Evolutionary conservation across 2,888 invertebrate species (phyloP).

Genomic region (Trypoxylon attenuatum): DNA sequence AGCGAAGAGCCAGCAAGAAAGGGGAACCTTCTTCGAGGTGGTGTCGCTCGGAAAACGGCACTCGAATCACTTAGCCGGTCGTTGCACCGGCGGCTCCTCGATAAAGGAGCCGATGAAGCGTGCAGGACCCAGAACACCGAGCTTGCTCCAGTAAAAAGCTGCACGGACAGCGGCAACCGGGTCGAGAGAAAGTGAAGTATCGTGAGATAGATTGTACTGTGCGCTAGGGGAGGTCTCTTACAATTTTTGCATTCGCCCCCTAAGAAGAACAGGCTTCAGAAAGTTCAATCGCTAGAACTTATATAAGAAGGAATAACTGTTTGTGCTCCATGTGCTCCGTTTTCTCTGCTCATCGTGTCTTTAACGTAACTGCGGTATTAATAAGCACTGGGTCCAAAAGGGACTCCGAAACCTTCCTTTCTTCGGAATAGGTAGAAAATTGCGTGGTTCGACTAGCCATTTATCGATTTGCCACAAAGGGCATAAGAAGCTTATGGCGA

Average conservation of each 20-base stretch:
- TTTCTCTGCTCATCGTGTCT: too few relatives aligned
- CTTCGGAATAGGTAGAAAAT: too few relatives aligned
- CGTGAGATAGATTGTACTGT: conserved; percentile 1
- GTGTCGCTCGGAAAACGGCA: conserved; percentile 44
- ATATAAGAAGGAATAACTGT: too few relatives aligned
- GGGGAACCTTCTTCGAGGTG: conserved; percentile 28
- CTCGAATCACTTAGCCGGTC: conserved; percentile 54
- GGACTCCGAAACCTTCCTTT: too few relatives aligned
- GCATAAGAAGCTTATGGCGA: too few relatives aligned
- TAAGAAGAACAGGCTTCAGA: neutral
- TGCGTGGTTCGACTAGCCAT: too few relatives aligned
- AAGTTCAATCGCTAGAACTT: neutral
- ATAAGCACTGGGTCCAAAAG: too few relatives aligned
- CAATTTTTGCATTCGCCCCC: neutral
- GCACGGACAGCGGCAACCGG: conserved; percentile 22
- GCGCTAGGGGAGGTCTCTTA: conserved; percentile 6
- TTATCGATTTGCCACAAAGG: too few relatives aligned
- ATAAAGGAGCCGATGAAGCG: conserved; percentile 54
- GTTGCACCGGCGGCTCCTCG: conserved; percentile 52
- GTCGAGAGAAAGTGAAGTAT: conserved; percentile 50
- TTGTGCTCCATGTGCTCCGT: too few relatives aligned
- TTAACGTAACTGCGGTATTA: too few relatives aligned
- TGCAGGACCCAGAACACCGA: conserved; percentile 31
- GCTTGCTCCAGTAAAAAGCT: conserved; percentile 26
- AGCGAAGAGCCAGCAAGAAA: conserved; percentile 16